Percentiles rank a stretch among this genome's conserved stretches.
phyloP scores from a whole-genome alignment of 23 tunicate genomes.

The Botrylloides violaceus region DNA sequence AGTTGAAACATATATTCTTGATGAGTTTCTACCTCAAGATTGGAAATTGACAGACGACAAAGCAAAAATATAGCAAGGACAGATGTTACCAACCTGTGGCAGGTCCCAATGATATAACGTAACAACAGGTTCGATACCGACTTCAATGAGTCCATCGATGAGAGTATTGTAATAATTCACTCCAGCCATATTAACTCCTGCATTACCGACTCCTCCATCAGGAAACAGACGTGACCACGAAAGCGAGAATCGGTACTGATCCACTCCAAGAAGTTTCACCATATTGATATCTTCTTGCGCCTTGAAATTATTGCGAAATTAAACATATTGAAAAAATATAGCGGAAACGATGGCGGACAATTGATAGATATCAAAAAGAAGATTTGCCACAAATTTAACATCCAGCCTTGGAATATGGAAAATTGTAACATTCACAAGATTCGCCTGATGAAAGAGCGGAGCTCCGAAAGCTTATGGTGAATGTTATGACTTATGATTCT shows the following conservation, averaged over 20 bases:
- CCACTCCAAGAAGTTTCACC: conserved; percentile 68
- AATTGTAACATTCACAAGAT: too few relatives aligned
- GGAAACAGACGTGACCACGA: conserved; percentile 91
- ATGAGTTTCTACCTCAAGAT: too few relatives aligned
- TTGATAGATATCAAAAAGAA: too few relatives aligned
- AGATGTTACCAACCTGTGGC: conserved; percentile 83
- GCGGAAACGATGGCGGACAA: too few relatives aligned
- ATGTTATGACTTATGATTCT: too few relatives aligned
- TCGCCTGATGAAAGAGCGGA: too few relatives aligned
- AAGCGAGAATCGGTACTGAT: conserved; percentile 86
- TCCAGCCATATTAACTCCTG: conserved; percentile 57
- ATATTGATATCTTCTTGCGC: conserved; percentile 68
- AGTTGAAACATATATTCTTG: background rate
- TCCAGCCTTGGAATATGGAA: too few relatives aligned
- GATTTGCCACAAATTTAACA: too few relatives aligned
- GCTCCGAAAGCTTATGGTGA: too few relatives aligned
- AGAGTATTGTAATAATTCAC: conserved; percentile 80
- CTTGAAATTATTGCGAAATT: conserved; percentile 8
- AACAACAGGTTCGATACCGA: conserved; percentile 87
- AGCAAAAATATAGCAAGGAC: background rate
- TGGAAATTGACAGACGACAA: too few relatives aligned
- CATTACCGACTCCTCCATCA: conserved; percentile 54
- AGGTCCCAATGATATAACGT: conserved; percentile 98
- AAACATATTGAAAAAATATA: too few relatives aligned
- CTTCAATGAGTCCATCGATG: conserved; percentile 46